These are phyloP conservation scores for Paguma larvata DNA, from an alignment of 2,797 vertebrate species.

Conservation along the genomic window DNA sequence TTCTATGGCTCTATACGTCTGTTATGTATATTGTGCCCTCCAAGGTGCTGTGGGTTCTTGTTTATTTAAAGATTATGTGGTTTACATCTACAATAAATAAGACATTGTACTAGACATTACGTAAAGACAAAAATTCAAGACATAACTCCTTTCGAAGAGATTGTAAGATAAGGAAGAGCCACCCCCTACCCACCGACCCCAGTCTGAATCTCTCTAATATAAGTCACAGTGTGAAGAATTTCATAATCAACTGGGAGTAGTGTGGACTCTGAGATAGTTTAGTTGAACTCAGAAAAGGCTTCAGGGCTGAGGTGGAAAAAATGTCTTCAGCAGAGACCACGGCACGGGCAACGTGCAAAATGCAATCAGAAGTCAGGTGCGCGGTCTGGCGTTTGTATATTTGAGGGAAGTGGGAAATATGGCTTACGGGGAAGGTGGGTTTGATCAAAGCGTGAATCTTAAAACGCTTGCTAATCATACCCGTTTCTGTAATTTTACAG, in stretches of 20 bases:
- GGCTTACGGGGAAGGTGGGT: background rate
- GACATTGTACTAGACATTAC: background rate
- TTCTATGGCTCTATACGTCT: background rate
- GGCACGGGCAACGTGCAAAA: background rate
- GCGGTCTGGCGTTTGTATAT: background rate
- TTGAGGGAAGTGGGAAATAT: background rate
- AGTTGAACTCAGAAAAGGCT: background rate
- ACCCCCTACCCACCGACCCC: background rate
- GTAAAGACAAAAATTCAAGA: background rate
- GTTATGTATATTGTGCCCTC: background rate
- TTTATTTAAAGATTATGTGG: conserved; percentile 5
- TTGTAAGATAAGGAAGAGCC: background rate
- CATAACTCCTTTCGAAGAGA: background rate
- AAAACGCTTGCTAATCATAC: background rate
- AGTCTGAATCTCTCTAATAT: background rate
- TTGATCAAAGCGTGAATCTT: background rate
- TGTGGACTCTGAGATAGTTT: background rate
- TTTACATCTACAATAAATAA: background rate
- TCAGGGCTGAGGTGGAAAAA: background rate
- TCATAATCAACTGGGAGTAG: background rate
- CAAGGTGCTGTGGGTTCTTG: background rate
- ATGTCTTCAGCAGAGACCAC: background rate
- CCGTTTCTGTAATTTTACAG: conserved; percentile 1
- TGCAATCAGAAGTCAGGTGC: background rate
- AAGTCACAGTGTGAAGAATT: background rate